Evolutionary conservation across 2,113 vertebrate genomes (phyloP), one percentile per base, ranked within the genome.

Genomic region (Lophotis ruficrista): DNA sequence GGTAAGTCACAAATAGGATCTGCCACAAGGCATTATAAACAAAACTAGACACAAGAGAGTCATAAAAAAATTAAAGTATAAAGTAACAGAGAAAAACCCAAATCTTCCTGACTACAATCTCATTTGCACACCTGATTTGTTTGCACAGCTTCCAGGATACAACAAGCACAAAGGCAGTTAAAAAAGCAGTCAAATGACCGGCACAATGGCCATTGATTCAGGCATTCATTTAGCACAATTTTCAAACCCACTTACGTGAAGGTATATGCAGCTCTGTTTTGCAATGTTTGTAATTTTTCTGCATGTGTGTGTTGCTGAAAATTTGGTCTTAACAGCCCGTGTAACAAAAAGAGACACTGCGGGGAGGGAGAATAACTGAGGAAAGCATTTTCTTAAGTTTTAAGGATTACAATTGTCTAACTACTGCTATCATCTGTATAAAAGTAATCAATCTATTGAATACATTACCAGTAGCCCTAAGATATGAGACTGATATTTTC

Each of bases 1-100:
- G 93, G 83, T 94, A 96, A 96, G 96, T 97, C 96, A 95, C 96
- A 96, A 97, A 96, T 97, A 96, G 96, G 96, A 97, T 96, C 96
- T 97, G 96, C 96, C 96, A 97, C 85, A 86, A 96, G 93, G 96
- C 96, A 95, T 96, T 95, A 96, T 97, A 97, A 96, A 96, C 94
- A 96, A 95, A 97, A 97, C 83, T 93, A 96, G 93, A 92, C 96
- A 75, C 96, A 89, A 62, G 96, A 95, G 96, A 94, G 88, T 96
- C 90, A 41, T 96, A 90, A 95, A 96, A 97, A 97, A 97, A 97
- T 96, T 97, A 95, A 91, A 95, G 62, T 79, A 58, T 92, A 80
- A 94, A 87, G 73, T 90, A 94, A 93, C 47, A 75, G 90, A 92
- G 79, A 54, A 94, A 85, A 83, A 21, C 51, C 72, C 90, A 93